phyloP scores from a whole-genome alignment of 2,888 invertebrate species.

The Brachyopa scutellaris region DNA sequence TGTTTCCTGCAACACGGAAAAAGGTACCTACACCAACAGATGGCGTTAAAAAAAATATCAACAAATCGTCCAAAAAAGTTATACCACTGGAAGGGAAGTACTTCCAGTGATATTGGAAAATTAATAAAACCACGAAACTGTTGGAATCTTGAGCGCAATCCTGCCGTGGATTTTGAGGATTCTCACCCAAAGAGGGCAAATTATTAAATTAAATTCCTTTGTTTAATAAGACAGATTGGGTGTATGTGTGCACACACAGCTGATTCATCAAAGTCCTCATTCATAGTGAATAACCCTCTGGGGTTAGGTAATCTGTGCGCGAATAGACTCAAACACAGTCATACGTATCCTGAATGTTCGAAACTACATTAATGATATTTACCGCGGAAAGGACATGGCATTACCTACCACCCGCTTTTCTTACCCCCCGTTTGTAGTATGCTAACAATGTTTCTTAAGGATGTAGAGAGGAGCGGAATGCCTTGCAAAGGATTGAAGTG shows the following conservation, averaged over 20 bases:
- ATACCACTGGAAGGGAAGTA: background rate
- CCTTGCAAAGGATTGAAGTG: constrained; percentile 7
- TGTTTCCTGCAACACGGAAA: constrained; percentile 17
- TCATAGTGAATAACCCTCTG: constrained; percentile 56
- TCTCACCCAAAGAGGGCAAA: background rate
- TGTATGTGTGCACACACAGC: constrained; percentile 34
- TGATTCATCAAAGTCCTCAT: constrained; percentile 65
- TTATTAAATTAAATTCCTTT: constrained; percentile 70
- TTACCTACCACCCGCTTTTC: background rate
- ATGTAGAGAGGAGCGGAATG: constrained; percentile 7
- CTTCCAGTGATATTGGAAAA: constrained; percentile 30
- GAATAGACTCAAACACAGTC: too few species aligned
- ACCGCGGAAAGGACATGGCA: constrained; percentile 43
- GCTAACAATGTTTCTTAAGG: constrained; percentile 49
- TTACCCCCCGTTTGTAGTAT: background rate
- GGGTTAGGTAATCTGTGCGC: constrained; percentile 59
- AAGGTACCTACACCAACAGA: constrained; percentile 34
- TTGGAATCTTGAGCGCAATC: constrained; percentile 12
- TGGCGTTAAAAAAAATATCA: constrained; percentile 35
- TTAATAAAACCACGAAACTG: constrained; percentile 35
- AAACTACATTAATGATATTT: constrained; percentile 27
- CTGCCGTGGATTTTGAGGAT: background rate
- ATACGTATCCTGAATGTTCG: background rate
- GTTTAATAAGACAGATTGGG: constrained; percentile 51
- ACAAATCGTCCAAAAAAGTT: constrained; percentile 33